A percentile compares a stretch with the other conserved stretches of the same genome.
These are phyloP conservation scores for Dysidea cf. avara DNA, from an alignment of 37 sponge, comb jelly and placozoan genomes.

Conservation along the genomic window DNA sequence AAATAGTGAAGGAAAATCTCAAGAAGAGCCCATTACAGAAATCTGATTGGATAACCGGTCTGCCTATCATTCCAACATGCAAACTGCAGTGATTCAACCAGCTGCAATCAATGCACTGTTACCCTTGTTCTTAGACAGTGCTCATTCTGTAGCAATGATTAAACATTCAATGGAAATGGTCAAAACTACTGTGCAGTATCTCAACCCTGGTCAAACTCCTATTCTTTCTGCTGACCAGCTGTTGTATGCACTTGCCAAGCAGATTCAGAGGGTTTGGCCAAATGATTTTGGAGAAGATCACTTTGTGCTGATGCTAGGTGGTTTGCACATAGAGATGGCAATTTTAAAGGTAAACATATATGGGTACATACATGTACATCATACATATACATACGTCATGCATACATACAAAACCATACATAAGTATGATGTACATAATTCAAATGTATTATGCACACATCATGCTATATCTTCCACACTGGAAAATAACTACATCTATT, in stretches of 20 bases:
- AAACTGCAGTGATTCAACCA: too few relatives aligned
- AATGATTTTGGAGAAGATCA: too few relatives aligned
- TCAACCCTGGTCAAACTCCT: slow-evolving; percentile 5
- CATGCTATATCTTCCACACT: background rate
- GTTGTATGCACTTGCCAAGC: slow-evolving; percentile 10
- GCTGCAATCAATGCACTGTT: too few relatives aligned
- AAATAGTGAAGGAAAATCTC: too few relatives aligned
- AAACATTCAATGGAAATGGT: slow-evolving; percentile 21
- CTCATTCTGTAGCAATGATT: slow-evolving; percentile 26
- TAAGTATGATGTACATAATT: background rate
- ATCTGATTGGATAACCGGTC: too few relatives aligned
- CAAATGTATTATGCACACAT: background rate
- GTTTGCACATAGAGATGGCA: slow-evolving; percentile 13
- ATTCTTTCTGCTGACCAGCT: slow-evolving; percentile 1
- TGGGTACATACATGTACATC: too few relatives aligned
- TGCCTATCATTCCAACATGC: too few relatives aligned
- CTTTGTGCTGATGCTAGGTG: too few relatives aligned
- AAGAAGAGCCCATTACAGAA: too few relatives aligned
- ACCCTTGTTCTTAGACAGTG: slow-evolving; percentile 2
- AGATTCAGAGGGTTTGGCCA: background rate
- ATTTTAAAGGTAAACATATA: too few relatives aligned
- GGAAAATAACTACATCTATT: too few relatives aligned
- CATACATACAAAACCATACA: background rate
- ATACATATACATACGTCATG: too few relatives aligned
- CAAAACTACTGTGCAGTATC: slow-evolving; percentile 11